Evolutionary conservation across 2,113 vertebrate genomes (phyloP).

Genomic region (Felis chaus): DNA sequence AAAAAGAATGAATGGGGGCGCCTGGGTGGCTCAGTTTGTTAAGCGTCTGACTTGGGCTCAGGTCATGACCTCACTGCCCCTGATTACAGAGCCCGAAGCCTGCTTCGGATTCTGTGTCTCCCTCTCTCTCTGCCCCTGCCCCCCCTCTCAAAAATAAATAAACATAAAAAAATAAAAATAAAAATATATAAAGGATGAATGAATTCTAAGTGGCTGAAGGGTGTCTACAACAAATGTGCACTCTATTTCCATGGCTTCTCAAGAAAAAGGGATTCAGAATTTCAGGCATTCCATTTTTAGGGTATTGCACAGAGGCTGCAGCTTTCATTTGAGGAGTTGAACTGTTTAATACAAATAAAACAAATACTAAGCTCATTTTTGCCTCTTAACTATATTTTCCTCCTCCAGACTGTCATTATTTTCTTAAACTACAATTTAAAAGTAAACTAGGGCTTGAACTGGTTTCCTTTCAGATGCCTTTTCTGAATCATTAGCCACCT

Average conservation of each 20-base stretch:
- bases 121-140: no score
- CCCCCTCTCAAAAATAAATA: no score
- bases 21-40: no score
- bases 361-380: conserved; percentile 25
- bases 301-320: background rate
- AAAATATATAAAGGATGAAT: background rate
- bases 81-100: no score
- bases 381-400: background rate
- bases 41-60: no score
- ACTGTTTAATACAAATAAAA: background rate
- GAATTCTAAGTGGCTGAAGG: background rate
- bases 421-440: conserved; percentile 63
- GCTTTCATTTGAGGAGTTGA: conserved; percentile 17
- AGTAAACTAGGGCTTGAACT: conserved; percentile 44
- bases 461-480: conserved; percentile 50
- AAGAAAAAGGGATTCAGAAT: conserved; percentile 5
- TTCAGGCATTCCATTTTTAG: background rate
- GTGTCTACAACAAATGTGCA: background rate
- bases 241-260: background rate
- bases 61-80: no score
- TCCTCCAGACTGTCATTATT: conserved; percentile 61
- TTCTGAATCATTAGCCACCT: conserved; percentile 71
- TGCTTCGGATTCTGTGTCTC: no score
- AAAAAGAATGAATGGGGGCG: background rate
- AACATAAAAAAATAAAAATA: no score